phyloP scores from a whole-genome alignment of 2,888 invertebrate genomes.

The Acleris sparsana region DNA sequence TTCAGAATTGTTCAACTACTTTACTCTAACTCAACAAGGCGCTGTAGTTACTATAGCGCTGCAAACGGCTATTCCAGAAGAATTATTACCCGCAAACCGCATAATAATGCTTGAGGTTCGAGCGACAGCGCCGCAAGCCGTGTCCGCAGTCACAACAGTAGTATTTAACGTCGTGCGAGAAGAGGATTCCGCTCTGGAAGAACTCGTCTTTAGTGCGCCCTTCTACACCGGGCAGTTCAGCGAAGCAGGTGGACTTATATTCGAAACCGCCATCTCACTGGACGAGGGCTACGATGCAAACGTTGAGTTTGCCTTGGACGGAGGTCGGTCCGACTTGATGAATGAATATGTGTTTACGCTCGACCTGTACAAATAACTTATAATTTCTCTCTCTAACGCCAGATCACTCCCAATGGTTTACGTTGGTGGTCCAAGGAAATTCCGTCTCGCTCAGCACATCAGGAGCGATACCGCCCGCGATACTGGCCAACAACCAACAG shows the following conservation, averaged over 20 bases:
- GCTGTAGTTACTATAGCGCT: constrained; percentile 42
- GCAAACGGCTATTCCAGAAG: constrained; percentile 41
- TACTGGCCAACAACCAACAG: constrained; percentile 39
- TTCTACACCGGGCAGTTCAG: constrained; percentile 48
- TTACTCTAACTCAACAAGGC: constrained; percentile 36
- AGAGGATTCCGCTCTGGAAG: constrained; percentile 11
- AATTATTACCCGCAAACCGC: constrained; percentile 43
- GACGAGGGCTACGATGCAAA: constrained; percentile 44
- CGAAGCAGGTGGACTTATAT: constrained; percentile 37
- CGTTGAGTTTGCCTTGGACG: constrained; percentile 47
- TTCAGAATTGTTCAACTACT: constrained; percentile 40
- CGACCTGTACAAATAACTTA: no score
- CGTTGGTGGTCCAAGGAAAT: constrained; percentile 9
- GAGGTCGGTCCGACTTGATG: constrained; percentile 41
- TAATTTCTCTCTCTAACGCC: constrained; percentile 5
- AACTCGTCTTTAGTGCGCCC: constrained; percentile 42
- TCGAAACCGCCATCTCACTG: constrained; percentile 42
- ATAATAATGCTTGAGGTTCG: constrained; percentile 47
- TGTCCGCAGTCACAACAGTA: constrained; percentile 45
- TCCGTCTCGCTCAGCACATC: constrained; percentile 29
- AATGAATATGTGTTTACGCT: not conserved
- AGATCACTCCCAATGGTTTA: constrained; percentile 30
- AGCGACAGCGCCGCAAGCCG: constrained; percentile 46
- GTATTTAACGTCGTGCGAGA: constrained; percentile 42
- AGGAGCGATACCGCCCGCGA: constrained; percentile 31